phyloP scores from a whole-genome alignment of 2,113 vertebrate genomes.

The Telmatochromis sp. region DNA sequence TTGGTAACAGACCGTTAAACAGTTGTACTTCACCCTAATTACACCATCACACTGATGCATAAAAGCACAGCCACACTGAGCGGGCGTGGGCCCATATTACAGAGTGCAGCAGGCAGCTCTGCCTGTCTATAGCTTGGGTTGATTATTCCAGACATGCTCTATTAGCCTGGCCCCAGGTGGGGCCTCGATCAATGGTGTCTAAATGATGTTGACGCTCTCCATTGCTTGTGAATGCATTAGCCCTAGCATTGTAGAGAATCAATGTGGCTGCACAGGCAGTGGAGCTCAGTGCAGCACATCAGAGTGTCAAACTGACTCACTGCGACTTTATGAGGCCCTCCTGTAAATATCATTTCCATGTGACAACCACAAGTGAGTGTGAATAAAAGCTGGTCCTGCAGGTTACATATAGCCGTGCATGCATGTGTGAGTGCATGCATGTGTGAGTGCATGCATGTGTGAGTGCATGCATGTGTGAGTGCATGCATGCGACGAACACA shows the following conservation, averaged over 20 bases:
- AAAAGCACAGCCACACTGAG: neutral
- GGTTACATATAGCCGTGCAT: neutral
- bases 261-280: neutral
- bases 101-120: neutral
- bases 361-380: neutral
- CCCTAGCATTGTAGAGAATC: neutral
- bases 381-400: neutral
- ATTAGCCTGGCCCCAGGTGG: slow-evolving; percentile 36
- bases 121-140: neutral
- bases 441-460: neutral
- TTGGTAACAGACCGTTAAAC: neutral
- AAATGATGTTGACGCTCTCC: slow-evolving; percentile 15
- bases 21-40: neutral
- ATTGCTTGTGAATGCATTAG: slow-evolving; percentile 19
- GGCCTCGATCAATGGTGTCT: slow-evolving; percentile 15
- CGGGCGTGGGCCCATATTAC: neutral
- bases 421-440: neutral
- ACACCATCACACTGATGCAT: neutral
- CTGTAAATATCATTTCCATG: neutral
- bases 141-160: slow-evolving; percentile 28
- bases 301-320: neutral
- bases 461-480: neutral
- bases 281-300: neutral
- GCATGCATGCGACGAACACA: neutral
- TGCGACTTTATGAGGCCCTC: neutral